phyloP scores from a whole-genome alignment of 1,140 invertebrate genomes.

The Lucilia cuprina region DNA sequence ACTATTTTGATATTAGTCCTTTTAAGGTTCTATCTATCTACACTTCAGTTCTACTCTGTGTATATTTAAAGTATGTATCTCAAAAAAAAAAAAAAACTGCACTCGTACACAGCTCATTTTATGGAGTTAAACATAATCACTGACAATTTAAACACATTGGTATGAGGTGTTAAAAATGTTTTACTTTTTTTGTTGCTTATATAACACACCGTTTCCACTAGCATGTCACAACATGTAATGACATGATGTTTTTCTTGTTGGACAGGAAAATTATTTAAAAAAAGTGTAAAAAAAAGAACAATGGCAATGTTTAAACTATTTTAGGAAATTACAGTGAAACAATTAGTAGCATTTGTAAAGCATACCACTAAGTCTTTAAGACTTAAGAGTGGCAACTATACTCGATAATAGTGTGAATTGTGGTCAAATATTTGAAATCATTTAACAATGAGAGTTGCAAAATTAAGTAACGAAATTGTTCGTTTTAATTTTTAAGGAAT shows the following conservation, averaged over 20 bases:
- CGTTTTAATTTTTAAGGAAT: too few species aligned
- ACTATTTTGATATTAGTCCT: not conserved
- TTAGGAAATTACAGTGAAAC: constrained; percentile 7
- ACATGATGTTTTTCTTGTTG: constrained; percentile 14
- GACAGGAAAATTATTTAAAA: not conserved
- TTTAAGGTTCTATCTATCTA: not conserved
- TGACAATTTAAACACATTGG: not conserved
- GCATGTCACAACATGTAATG: not conserved
- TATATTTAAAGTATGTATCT: not conserved
- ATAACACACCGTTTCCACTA: not conserved
- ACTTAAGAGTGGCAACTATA: not conserved
- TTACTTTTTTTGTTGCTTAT: not conserved
- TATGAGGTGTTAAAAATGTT: constrained; percentile 6
- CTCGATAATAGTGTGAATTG: not conserved
- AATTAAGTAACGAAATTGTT: too few species aligned
- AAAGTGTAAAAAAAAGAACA: not conserved
- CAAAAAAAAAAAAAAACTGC: not conserved
- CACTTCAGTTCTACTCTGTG: not conserved
- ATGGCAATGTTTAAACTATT: not conserved
- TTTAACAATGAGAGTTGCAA: not conserved
- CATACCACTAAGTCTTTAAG: not conserved
- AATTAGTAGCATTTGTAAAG: constrained; percentile 5
- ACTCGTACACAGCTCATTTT: constrained; percentile 1
- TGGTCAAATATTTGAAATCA: not conserved
- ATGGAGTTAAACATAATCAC: constrained; percentile 15